These are phyloP conservation scores for Augochlorella aurata DNA, from an alignment of 2,888 invertebrate species.

Conservation along the genomic window DNA sequence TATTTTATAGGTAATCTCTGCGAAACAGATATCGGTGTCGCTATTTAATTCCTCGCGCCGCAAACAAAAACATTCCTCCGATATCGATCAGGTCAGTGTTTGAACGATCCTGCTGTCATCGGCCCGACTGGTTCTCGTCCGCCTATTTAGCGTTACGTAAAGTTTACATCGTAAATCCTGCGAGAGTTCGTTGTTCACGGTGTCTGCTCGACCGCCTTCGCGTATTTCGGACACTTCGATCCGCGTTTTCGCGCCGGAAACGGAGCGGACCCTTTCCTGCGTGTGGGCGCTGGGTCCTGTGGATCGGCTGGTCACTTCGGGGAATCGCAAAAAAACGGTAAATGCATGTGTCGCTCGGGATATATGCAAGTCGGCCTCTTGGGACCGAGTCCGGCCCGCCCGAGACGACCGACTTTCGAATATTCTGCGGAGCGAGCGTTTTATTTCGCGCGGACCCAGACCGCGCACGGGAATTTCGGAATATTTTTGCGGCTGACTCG, in stretches of 20 bases:
- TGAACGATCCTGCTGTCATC: slow-evolving; percentile 19
- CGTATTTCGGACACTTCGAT: slow-evolving; percentile 9
- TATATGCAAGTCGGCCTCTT: slow-evolving; percentile 24
- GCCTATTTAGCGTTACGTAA: background rate
- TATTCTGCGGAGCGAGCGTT: slow-evolving; percentile 30
- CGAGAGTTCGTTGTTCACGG: background rate
- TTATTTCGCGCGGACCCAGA: slow-evolving; percentile 33
- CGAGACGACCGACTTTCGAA: slow-evolving; percentile 43
- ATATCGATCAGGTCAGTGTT: background rate
- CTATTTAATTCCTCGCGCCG: background rate
- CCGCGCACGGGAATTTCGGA: slow-evolving; percentile 22
- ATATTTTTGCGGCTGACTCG: slow-evolving; percentile 17
- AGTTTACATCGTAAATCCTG: background rate
- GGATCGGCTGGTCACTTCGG: slow-evolving; percentile 35
- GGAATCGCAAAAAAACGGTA: slow-evolving; percentile 39
- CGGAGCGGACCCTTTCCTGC: background rate
- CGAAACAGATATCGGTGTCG: background rate
- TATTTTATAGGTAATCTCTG: background rate
- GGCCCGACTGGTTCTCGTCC: slow-evolving; percentile 16
- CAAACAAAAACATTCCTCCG: background rate
- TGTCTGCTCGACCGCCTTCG: background rate
- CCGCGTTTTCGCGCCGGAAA: slow-evolving; percentile 7
- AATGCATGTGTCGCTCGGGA: slow-evolving; percentile 38
- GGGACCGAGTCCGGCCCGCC: background rate
- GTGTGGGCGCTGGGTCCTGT: background rate